Conservation (phyloP, 1,140 invertebrate species). For the Drosophila virilis region DNA sequence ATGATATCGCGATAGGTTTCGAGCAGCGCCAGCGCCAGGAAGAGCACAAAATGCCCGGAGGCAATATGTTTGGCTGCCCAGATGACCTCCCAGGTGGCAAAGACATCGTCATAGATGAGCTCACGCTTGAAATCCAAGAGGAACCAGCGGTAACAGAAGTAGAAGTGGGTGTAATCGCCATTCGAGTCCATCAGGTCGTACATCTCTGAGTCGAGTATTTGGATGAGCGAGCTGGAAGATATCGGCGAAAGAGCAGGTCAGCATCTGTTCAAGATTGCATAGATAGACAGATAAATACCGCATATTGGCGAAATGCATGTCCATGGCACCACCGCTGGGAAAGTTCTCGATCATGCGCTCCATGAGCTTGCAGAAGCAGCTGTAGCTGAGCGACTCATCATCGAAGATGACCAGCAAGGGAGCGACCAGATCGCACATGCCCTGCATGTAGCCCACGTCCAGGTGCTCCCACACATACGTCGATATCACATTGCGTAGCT, state of each 20-base stretch:
- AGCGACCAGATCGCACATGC: slow-evolving; percentile 98
- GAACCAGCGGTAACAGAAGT: slow-evolving; percentile 98
- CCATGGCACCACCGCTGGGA: slow-evolving; percentile 96
- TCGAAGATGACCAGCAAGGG: slow-evolving; percentile 96
- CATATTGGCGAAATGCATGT: slow-evolving; percentile 98
- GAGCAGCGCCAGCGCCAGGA: slow-evolving; percentile 95
- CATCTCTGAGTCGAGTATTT: slow-evolving; percentile 96
- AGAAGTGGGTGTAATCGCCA: slow-evolving; percentile 98
- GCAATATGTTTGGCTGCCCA: slow-evolving; percentile 96
- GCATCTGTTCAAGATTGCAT: neutral
- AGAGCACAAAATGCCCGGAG: slow-evolving; percentile 95
- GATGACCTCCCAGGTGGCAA: slow-evolving; percentile 97
- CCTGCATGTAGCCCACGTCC: slow-evolving; percentile 95
- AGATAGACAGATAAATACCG: slow-evolving; percentile 85
- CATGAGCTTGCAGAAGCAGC: slow-evolving; percentile 96
- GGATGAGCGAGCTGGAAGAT: slow-evolving; percentile 87
- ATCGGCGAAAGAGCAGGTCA: no score
- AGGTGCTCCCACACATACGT: slow-evolving; percentile 98
- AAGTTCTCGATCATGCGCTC: slow-evolving; percentile 95
- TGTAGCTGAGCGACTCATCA: slow-evolving; percentile 96
- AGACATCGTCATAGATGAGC: slow-evolving; percentile 95
- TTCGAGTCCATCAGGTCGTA: slow-evolving; percentile 97
- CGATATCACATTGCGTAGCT: slow-evolving; percentile 98
- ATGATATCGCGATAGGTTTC: slow-evolving; percentile 97
- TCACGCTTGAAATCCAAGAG: slow-evolving; percentile 91